Base-by-base conservation (phyloP, 1,140 invertebrate genomes). In the Ostrea denselamellosa region DNA sequence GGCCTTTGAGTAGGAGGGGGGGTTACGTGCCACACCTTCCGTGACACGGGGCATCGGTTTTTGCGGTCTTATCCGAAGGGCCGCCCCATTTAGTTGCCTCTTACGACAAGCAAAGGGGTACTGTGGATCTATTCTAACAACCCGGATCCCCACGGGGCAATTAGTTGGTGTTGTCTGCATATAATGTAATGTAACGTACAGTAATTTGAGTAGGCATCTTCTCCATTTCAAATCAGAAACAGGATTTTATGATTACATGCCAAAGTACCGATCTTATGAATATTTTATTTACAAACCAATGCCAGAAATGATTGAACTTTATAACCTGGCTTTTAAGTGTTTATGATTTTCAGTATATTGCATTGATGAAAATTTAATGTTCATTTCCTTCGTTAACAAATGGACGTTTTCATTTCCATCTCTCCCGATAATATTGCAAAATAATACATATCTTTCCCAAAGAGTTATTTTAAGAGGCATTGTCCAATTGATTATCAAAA, bases 331-430 rank as follows among this genome's bases (percentile, higher is more conserved):
- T 28, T 25, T 25, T 34, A 71, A 71, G 68, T 34, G 28, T 34
- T 71, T 28, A 7, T 34, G 22, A 8, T 34, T 71, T 10, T 71
- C 68, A 8, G 8, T 71, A 71, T n/a, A n/a, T n/a, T n/a, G n/a
- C n/a, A n/a, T 71, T 34, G 22, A 28, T 71, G 68, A 25, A 10
- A 25, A 5, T 28, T 71, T 71, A 71, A 25, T 71, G 68, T 71
- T 71, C 68, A 71, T 71, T 71, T 71, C 68, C 68, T 28, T 25
- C 68, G 68, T 28, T 34, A 28, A 71, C 68, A 71, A 71, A 71
- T 71, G 68, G 28, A 71, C 14, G 68, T 71, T 71, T 71, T 71
- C n/a, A 71, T 71, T 71, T 71, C 56, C 68, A 71, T 34, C 68
- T 34, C 28, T 1, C 28, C 4, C 34, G n/a, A 0, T 71, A 34